Evolutionary conservation across 2,113 vertebrate genomes (phyloP), one percentile per base, ranked within the genome.

Genomic region (Anarrhichthys ocellatus): DNA sequence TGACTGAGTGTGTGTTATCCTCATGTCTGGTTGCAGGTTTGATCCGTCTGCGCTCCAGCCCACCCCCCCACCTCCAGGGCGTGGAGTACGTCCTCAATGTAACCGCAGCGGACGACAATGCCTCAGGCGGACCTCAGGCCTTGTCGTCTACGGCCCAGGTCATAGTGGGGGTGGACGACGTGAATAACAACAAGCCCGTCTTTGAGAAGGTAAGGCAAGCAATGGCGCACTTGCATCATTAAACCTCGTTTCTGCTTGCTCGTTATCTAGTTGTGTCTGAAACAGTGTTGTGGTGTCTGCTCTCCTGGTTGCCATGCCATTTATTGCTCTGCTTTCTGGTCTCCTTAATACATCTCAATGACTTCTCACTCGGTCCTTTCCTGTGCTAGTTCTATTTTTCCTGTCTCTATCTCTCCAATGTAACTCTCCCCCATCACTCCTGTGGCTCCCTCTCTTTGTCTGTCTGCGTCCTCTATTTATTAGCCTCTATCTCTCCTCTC

Each of bases 151-250:
- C 93, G 0, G 95, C 96, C 5, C 95, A 96, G 86, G 95, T 97
- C 75, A 84, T 97, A 27, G 96, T 97, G 72, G 95, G 94, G 80
- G 93, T 97, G 54, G 95, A 97, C 52, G 96, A 97, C 34, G 95
- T 97, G 82, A 97, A 97, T 91, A 97, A 96, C 88, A 97, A 97
- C 94, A 97, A 97, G 83, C 97, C 96, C 22, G 86, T 97, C 56
- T 98, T 98, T 90, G 95, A 96, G 83, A 96, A 96, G 96, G 97
- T 97, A 91, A 85, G 78, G 78, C 1, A 10, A 24, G 17, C 34
- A 18, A 38, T 42, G 54, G 36, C 40, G 34, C 18, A 6, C 15
- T 22, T 2, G 15, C 54, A 22, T 80, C 24, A 64, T 84, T 73
- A 64, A 62, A 34, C 34, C n/a, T 64, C 15, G 34, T 74, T 77